Percentiles rank a stretch among this genome's conserved stretches.
Conservation (phyloP, 1,140 invertebrate species). For the Nasonia longicornis region DNA sequence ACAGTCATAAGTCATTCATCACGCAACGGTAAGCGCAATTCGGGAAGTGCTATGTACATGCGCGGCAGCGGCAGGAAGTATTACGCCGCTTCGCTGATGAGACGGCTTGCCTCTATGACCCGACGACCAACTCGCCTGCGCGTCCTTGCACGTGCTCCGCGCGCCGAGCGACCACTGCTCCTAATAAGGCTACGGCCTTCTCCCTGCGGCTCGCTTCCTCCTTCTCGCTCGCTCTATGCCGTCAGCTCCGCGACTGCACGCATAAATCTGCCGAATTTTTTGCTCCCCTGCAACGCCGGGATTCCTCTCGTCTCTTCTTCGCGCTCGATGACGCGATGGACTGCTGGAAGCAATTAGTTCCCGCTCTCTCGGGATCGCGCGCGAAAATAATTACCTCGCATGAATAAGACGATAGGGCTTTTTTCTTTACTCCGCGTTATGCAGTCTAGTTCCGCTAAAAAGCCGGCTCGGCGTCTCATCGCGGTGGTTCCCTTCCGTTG, state of each 20-base stretch:
- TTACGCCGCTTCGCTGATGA: slow-evolving; percentile 9
- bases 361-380: neutral
- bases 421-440: neutral
- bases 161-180: neutral
- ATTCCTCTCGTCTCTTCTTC: neutral
- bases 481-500: neutral
- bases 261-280: neutral
- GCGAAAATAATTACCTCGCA: slow-evolving; percentile 27
- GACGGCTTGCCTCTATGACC: neutral
- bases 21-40: slow-evolving; percentile 41
- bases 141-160: slow-evolving; percentile 3
- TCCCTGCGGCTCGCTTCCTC: neutral
- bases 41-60: neutral
- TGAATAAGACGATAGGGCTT: slow-evolving; percentile 20
- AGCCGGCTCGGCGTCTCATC: neutral
- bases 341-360: slow-evolving; percentile 23
- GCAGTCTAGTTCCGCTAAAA: slow-evolving; percentile 6
- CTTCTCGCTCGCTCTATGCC: neutral
- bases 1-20: slow-evolving; percentile 33
- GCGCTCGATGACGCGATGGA: neutral
- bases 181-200: neutral
- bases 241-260: too few relatives aligned
- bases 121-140: neutral
- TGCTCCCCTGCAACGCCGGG: neutral
- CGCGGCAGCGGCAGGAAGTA: neutral